These are phyloP conservation scores for Alectura lathami DNA, from an alignment of 2,113 vertebrate species.

Conservation along the genomic window DNA sequence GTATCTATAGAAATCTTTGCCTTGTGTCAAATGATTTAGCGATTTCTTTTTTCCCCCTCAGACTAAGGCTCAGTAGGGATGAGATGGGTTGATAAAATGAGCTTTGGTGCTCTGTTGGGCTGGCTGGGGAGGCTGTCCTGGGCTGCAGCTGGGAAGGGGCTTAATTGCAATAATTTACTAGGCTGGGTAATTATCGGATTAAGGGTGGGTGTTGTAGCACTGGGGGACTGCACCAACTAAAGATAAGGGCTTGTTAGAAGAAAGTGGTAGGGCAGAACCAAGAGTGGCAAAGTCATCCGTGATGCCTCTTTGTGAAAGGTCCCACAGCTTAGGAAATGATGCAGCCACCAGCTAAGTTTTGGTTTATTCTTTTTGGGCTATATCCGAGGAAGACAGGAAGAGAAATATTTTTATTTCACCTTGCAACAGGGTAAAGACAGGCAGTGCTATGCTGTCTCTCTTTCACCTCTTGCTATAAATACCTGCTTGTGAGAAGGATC, in stretches of 20 bases:
- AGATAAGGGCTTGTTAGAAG: not conserved
- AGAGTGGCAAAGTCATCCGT: not conserved
- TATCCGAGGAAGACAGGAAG: not conserved
- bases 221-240: not conserved
- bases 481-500: not conserved
- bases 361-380: not conserved
- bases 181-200: not conserved
- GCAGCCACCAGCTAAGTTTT: not conserved
- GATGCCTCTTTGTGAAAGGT: not conserved
- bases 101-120: not conserved
- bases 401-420: conserved; percentile 17
- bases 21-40: conserved; percentile 1
- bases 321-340: not conserved
- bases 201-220: not conserved
- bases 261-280: not conserved
- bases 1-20: conserved; percentile 44
- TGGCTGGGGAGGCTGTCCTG: not conserved
- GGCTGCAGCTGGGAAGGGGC: conserved; percentile 23
- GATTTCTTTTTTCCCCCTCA: not conserved
- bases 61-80: not conserved
- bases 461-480: conserved; percentile 57
- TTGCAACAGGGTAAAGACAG: not conserved
- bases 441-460: not conserved
- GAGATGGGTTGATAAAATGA: not conserved
- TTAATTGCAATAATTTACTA: conserved; percentile 64